Percentiles rank a stretch among this genome's conserved stretches.
Conservation (phyloP, 2,888 invertebrate genomes). For the Magallana nippona region DNA sequence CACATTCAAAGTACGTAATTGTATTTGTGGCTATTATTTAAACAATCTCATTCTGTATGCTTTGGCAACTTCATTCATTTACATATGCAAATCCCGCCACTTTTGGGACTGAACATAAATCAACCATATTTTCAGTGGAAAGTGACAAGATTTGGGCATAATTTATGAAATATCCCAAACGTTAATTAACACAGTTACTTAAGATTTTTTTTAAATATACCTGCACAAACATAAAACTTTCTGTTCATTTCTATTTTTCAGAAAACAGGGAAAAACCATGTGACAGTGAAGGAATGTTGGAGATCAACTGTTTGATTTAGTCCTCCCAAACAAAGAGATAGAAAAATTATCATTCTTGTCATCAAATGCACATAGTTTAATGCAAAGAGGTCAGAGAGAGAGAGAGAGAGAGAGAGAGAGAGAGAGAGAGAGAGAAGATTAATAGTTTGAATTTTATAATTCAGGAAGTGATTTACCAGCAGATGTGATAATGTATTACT, state of each 20-base stretch:
- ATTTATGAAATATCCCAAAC: slow-evolving; percentile 11
- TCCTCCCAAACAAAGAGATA: neutral
- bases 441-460: too few species aligned
- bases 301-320: neutral
- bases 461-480: slow-evolving; percentile 7
- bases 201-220: neutral
- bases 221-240: neutral
- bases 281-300: neutral
- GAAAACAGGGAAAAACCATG: neutral
- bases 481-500: neutral
- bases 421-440: too few species aligned
- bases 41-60: slow-evolving; percentile 27
- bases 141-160: neutral
- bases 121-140: neutral
- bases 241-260: neutral
- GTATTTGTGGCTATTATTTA: slow-evolving; percentile 23
- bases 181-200: slow-evolving; percentile 21
- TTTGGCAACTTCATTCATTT: slow-evolving; percentile 26
- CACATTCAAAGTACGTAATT: slow-evolving; percentile 6
- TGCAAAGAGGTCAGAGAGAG: too few species aligned
- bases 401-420: too few species aligned
- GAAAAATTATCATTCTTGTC: too few species aligned
- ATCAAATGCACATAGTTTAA: too few species aligned
- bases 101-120: slow-evolving; percentile 1
- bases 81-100: slow-evolving; percentile 20